These are phyloP conservation scores for Oscheius onirici DNA, from an alignment of 2,888 invertebrate species.

Conservation along the genomic window DNA sequence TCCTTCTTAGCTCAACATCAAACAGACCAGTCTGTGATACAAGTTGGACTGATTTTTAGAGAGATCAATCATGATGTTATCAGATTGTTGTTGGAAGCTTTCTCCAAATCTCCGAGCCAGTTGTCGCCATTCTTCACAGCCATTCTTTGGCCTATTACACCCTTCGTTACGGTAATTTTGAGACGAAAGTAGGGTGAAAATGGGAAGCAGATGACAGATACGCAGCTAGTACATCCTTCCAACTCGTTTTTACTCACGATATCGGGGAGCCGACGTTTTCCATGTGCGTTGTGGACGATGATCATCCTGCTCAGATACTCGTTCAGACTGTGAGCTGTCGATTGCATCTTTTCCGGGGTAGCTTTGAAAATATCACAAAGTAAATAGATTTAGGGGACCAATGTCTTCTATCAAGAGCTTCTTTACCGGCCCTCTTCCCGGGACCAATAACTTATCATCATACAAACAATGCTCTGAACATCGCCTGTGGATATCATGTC, in stretches of 20 bases:
- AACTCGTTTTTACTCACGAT: constrained; percentile 44
- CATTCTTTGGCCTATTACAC: constrained; percentile 9
- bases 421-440: constrained; percentile 47
- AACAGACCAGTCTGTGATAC: constrained; percentile 21
- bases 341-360: constrained; percentile 42
- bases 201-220: constrained; percentile 26
- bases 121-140: constrained; percentile 21
- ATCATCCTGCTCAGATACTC: constrained; percentile 35
- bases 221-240: constrained; percentile 26
- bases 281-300: constrained; percentile 41
- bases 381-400: constrained; percentile 43
- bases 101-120: constrained; percentile 2
- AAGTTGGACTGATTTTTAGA: background rate
- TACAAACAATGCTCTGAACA: constrained; percentile 36
- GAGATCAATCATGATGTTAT: background rate
- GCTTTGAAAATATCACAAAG: background rate
- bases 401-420: constrained; percentile 40
- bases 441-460: constrained; percentile 47
- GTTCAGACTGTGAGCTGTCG: constrained; percentile 50
- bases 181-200: background rate
- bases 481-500: constrained; percentile 41
- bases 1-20: constrained; percentile 33
- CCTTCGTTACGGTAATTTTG: constrained; percentile 4
- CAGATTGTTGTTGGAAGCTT: constrained; percentile 10
- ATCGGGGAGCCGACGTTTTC: constrained; percentile 43